Evolutionary conservation across 2,888 invertebrate species (phyloP).

Genomic region (Leptodirus hochenwartii): DNA sequence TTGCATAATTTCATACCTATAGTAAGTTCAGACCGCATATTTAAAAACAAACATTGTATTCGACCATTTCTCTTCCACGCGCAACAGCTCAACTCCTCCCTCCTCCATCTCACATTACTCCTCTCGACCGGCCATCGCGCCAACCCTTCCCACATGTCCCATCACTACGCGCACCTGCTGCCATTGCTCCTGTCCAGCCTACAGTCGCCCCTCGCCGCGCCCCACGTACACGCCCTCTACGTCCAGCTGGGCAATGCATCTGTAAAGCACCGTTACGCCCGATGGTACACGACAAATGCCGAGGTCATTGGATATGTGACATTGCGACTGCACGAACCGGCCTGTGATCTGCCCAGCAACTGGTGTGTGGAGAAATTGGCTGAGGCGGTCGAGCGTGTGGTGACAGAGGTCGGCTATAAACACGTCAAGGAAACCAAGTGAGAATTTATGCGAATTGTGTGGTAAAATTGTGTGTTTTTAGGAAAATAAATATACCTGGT

Average conservation of each 20-base stretch:
- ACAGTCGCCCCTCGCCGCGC: slow-evolving; percentile 62
- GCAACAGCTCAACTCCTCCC: too few species aligned
- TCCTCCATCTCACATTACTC: too few species aligned
- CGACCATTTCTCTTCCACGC: too few species aligned
- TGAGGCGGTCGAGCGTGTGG: slow-evolving; percentile 39
- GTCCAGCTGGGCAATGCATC: slow-evolving; percentile 38
- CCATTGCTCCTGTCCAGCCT: slow-evolving; percentile 41
- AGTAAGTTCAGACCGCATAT: too few species aligned
- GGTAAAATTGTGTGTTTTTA: background rate
- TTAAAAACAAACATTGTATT: too few species aligned
- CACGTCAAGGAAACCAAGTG: too few species aligned
- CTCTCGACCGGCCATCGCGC: too few species aligned
- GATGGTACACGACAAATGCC: slow-evolving; percentile 30
- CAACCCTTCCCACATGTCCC: too few species aligned
- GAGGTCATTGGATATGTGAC: slow-evolving; percentile 52
- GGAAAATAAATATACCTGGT: slow-evolving; percentile 8
- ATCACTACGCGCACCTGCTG: slow-evolving; percentile 37
- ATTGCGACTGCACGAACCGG: slow-evolving; percentile 55
- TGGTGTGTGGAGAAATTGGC: slow-evolving; percentile 59
- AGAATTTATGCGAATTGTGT: too few species aligned
- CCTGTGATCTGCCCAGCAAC: slow-evolving; percentile 55
- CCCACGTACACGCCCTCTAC: slow-evolving; percentile 41
- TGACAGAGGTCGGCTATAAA: too few species aligned
- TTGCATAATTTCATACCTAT: too few species aligned
- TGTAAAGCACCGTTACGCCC: too few species aligned